phyloP scores from a whole-genome alignment of 2,797 vertebrate species.

The Cichlasoma orientale region DNA sequence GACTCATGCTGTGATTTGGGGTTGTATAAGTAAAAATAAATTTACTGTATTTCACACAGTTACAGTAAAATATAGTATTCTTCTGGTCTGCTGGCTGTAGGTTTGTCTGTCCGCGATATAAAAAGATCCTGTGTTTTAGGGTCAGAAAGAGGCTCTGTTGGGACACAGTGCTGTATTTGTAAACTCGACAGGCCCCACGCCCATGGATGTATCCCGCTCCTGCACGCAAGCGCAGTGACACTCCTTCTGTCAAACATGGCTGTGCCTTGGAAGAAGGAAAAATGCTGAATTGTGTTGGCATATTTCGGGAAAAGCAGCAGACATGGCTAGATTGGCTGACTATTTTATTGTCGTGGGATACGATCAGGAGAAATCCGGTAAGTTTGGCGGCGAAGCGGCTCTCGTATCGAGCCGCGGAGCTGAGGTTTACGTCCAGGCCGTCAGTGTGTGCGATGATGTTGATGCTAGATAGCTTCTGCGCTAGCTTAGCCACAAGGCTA shows the following conservation, averaged over 20 bases:
- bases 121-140: neutral
- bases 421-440: constrained; percentile 73
- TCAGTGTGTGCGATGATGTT: constrained; percentile 65
- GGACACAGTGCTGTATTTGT: constrained; percentile 62
- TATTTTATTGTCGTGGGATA: constrained; percentile 97
- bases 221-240: constrained; percentile 88
- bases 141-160: constrained; percentile 17
- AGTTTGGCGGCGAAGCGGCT: constrained; percentile 60
- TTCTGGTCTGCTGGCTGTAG: neutral
- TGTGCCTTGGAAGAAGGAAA: constrained; percentile 88
- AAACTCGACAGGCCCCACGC: constrained; percentile 75
- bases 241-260: constrained; percentile 95
- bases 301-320: constrained; percentile 80
- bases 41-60: neutral
- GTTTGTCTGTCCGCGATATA: neutral
- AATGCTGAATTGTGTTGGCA: constrained; percentile 91
- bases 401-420: constrained; percentile 15
- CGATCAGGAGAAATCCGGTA: constrained; percentile 94
- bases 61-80: neutral
- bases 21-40: neutral
- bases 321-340: constrained; percentile 95
- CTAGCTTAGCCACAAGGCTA: constrained; percentile 71
- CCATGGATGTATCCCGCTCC: constrained; percentile 71
- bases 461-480: constrained; percentile 68
- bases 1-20: neutral